Base-by-base conservation (phyloP, 2,797 vertebrate genomes). In the Moxostoma hubbsi region DNA sequence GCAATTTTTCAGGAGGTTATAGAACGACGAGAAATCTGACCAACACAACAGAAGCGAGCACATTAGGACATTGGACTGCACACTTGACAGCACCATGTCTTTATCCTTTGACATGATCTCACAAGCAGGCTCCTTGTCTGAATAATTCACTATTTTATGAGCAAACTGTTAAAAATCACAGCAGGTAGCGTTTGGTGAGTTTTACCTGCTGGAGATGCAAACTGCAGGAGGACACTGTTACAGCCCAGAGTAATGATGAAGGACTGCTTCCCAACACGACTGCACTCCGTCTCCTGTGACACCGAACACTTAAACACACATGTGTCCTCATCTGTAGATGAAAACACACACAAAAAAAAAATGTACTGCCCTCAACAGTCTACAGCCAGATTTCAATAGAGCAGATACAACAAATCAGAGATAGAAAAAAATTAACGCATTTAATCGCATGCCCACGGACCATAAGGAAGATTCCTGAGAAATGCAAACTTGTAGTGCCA, bases 241-340 rank as follows among this genome's bases (percentile, higher is more conserved):
- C 96, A 97, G 82, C 97, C 97, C 89, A 98, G 91, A 0, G 97
- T 98, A 91, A 98, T 92, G 91, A 98, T 98, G 92, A 98, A 98
- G 15, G 96, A 97, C 92, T 98, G 97, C 81, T 98, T 98, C 81
- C 97, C 97, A 82, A 98, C 97, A 0, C 97, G 96, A 88, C 96
- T 98, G 91, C 97, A 98, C 90, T 98, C 96, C 0, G 97, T 98
- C 68, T 98, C 97, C 9, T 94, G 89, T 59, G 94, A 95, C 89
- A 98, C 92, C 0, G 96, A 96, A 90, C 97, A 98, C 85, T 98
- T 98, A 88, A 98, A 98, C 71, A 98, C 95, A 59, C 96, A 97
- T 0, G 96, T 92, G 5, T 97, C 95, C 82, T 98, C 97, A 87
- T 94, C 96, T 97, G 89, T 36, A 4, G 4, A 36, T 36, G 36